Evolutionary conservation across 2,113 vertebrate species (phyloP).

Genomic region (Oncorhynchus nerka): DNA sequence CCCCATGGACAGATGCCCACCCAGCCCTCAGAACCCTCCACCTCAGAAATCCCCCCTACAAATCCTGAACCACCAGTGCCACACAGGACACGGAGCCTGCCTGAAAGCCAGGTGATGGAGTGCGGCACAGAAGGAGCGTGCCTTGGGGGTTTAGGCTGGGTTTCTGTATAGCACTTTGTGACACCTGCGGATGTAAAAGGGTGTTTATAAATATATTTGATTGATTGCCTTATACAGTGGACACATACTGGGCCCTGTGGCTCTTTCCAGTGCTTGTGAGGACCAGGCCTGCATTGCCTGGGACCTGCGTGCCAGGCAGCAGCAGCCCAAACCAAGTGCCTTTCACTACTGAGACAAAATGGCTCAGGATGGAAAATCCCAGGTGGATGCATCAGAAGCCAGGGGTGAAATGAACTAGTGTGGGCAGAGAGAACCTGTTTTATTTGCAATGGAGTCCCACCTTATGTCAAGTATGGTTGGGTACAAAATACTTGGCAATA

Average conservation of each 20-base stretch:
- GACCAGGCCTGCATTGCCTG: constrained; percentile 75
- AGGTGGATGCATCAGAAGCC: background rate
- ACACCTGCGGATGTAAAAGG: no score
- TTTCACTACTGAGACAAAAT: constrained; percentile 46
- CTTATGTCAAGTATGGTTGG: background rate
- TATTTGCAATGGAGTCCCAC: background rate
- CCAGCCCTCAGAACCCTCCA: constrained; percentile 11
- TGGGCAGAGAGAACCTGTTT: background rate
- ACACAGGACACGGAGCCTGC: constrained; percentile 17
- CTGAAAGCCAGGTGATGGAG: constrained; percentile 38
- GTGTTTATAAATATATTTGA: no score
- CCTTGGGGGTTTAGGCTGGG: constrained; percentile 24
- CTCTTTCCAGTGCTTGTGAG: constrained; percentile 38
- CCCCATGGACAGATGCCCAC: constrained; percentile 9
- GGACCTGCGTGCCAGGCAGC: constrained; percentile 26
- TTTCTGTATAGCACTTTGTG: no score
- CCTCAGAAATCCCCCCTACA: constrained; percentile 2
- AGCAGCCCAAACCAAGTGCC: constrained; percentile 64
- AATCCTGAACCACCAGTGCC: constrained; percentile 20
- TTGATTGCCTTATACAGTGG: constrained; percentile 37
- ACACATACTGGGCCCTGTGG: constrained; percentile 40
- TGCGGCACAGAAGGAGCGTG: constrained; percentile 28
- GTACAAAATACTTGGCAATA: constrained; percentile 30
- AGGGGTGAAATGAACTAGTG: background rate
- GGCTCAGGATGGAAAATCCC: no score